These are phyloP conservation scores for Gnathonemus longibarbis DNA, from an alignment of 2,113 vertebrate species.

Conservation along the genomic window DNA sequence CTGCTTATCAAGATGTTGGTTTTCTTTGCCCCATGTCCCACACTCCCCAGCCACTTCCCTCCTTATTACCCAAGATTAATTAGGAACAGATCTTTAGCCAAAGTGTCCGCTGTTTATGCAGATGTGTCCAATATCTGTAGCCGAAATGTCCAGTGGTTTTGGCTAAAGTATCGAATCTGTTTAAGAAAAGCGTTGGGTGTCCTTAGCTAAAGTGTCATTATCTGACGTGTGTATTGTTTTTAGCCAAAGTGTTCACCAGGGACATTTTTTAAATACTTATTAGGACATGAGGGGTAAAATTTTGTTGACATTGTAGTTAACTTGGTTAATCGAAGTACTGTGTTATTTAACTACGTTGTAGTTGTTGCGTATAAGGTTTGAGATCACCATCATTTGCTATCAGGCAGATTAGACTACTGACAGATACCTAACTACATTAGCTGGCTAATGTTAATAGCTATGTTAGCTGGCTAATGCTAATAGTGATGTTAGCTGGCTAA, in stretches of 20 bases:
- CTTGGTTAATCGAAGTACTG: no score
- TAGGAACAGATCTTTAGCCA: constrained; percentile 45
- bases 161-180: no score
- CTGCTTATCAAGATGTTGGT: constrained; percentile 52
- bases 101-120: not conserved
- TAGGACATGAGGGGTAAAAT: no score
- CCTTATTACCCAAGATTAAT: constrained; percentile 49
- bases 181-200: not conserved
- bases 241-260: constrained; percentile 31
- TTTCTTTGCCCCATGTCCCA: constrained; percentile 34
- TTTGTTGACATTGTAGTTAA: no score
- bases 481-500: no score
- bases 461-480: no score
- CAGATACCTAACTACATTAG: no score
- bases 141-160: constrained; percentile 21
- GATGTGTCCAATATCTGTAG: constrained; percentile 39
- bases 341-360: no score
- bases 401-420: no score
- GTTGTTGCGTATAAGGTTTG: no score
- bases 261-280: not conserved
- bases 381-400: no score
- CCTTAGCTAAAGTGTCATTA: not conserved
- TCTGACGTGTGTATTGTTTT: not conserved
- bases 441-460: no score
- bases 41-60: constrained; percentile 18